Conservation (phyloP, 2,888 invertebrate species). For the Ennomos quercinarius region DNA sequence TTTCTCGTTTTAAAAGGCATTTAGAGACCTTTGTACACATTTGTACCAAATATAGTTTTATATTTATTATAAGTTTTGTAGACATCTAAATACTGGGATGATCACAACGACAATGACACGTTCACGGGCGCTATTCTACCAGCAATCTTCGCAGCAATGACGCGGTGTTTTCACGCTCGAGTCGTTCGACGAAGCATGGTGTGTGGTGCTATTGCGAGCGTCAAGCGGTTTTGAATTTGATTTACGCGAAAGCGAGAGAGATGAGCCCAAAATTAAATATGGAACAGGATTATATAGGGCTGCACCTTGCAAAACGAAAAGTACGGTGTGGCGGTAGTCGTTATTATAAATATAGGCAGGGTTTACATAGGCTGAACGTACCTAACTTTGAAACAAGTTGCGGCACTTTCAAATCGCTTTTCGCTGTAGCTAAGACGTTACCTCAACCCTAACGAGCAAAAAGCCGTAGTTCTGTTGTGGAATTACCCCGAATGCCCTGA, state of each 20-base stretch:
- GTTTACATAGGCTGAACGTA: too few species aligned
- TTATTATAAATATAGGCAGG: too few species aligned
- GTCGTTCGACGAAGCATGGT: slow-evolving; percentile 51
- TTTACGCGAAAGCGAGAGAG: too few species aligned
- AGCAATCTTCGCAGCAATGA: slow-evolving; percentile 68
- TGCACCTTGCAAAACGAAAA: too few species aligned
- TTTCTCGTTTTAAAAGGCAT: too few species aligned
- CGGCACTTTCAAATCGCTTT: slow-evolving; percentile 19
- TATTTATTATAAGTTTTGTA: too few species aligned
- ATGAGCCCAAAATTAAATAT: too few species aligned
- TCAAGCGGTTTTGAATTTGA: neutral
- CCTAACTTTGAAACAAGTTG: too few species aligned
- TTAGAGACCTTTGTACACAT: too few species aligned
- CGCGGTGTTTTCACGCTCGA: slow-evolving; percentile 58
- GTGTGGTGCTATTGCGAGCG: slow-evolving; percentile 46
- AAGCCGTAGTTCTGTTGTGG: slow-evolving; percentile 68
- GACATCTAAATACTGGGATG: neutral
- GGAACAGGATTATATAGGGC: too few species aligned
- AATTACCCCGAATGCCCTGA: slow-evolving; percentile 69
- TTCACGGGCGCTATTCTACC: slow-evolving; percentile 51
- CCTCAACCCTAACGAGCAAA: slow-evolving; percentile 72
- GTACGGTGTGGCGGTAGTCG: too few species aligned
- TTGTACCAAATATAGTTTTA: too few species aligned
- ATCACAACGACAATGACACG: slow-evolving; percentile 6
- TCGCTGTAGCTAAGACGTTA: slow-evolving; percentile 39